Percentiles rank a stretch among this genome's conserved stretches.
Conservation (phyloP, 2,888 invertebrate species). For the Drosophila siamana region DNA sequence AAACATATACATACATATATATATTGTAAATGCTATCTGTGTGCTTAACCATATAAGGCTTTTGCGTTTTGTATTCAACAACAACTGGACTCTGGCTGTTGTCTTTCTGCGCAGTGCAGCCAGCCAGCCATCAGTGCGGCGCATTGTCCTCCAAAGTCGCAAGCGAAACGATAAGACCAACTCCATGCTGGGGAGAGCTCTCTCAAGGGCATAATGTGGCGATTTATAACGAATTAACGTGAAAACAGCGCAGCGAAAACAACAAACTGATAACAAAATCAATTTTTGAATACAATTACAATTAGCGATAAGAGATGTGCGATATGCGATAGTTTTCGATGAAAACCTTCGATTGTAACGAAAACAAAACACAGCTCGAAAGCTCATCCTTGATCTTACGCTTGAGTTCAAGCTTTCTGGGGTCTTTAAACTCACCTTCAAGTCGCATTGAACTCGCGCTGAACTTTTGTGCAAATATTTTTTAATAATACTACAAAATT, state of each 20-base stretch:
- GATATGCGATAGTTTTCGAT: background rate
- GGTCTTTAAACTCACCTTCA: constrained; percentile 10
- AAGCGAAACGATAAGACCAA: constrained; percentile 11
- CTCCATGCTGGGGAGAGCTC: constrained; percentile 26
- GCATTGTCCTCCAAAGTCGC: constrained; percentile 7
- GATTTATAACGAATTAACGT: constrained; percentile 63
- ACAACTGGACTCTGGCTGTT: constrained; percentile 4
- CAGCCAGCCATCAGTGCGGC: background rate
- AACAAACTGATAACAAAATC: constrained; percentile 59
- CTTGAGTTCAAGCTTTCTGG: background rate
- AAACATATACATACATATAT: too few relatives aligned
- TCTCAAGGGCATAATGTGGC: constrained; percentile 42
- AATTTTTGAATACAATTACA: constrained; percentile 14
- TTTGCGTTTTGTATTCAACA: background rate
- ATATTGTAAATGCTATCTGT: constrained; percentile 19
- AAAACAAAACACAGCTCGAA: background rate
- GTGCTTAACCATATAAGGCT: constrained; percentile 1
- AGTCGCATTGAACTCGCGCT: background rate
- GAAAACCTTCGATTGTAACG: background rate
- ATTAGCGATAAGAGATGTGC: background rate
- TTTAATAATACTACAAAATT: background rate
- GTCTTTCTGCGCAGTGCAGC: constrained; percentile 23
- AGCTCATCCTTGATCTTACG: background rate
- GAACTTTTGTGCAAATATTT: constrained; percentile 3
- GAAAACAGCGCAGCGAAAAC: constrained; percentile 39